Evolutionary conservation across 2,797 vertebrate genomes (phyloP), one percentile per base, ranked within the genome.

Genomic region (Buphagus erythrorhynchus): DNA sequence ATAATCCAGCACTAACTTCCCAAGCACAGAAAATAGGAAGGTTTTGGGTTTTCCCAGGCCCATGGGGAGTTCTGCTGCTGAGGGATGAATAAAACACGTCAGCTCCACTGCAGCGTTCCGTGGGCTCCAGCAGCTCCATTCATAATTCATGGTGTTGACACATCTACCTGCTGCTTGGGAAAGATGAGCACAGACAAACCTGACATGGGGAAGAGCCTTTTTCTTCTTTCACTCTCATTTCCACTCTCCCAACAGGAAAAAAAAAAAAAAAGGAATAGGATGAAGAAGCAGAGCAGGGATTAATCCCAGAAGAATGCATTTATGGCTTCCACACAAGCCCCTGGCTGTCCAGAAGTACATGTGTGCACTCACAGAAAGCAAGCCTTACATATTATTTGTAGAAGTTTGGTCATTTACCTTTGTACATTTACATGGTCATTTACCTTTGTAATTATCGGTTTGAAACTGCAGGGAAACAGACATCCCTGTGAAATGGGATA

Each of bases 161-260:
- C 43, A 49, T 45, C 58, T 77, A 63, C 86, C 62, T 82, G 86
- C 91, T 93, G 91, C 81, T 84, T 22, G 24, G 62, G 75, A 81
- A 96, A 75, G 74, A 73, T 26, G 66, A 77, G 69, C 8, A 4
- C 38, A 79, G 28, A 42, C 29, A 74, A 25, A 54, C 15, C n/a
- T 0, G 21, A 38, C 28, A 33, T 0, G 9, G 36, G 42, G 13
- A 88, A 83, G 45, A 58, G 33, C 13, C 36, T 63, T 40, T 38
- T 43, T 35, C 35, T 76, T 16, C 77, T 62, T 55, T 21, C 4
- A 1, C 77, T 76, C 73, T 36, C 1, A 0, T n/a, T 73, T 63
- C 28, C 19, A n/a, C 13, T 18, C 15, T 40, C 61, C 5, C 51
- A 52, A 46, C 33, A 14, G 9, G 9, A 16, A 9, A 6, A n/a